Conservation (phyloP, 2,113 vertebrate species). For the Microcebus murinus region DNA sequence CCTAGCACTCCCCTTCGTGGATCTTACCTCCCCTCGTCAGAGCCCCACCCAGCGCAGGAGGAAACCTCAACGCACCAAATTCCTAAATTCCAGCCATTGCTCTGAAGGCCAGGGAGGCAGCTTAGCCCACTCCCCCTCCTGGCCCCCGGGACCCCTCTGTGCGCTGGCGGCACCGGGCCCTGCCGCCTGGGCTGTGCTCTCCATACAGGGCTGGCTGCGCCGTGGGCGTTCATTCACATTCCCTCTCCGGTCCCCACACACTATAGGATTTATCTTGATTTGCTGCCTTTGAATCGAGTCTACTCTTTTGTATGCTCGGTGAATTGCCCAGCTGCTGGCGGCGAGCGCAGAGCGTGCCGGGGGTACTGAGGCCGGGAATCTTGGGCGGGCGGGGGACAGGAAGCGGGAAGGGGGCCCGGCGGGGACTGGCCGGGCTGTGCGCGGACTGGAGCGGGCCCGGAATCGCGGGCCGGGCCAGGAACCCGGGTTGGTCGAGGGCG, state of each 20-base stretch:
- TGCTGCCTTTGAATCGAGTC: conserved; percentile 93
- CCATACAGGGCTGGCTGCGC: background rate
- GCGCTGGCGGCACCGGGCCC: background rate
- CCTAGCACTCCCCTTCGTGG: background rate
- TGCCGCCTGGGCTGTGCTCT: background rate
- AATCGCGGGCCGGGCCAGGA: background rate
- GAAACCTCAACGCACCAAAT: background rate
- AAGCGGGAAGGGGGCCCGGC: conserved; percentile 53
- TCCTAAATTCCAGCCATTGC: background rate
- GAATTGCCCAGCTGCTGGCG: conserved; percentile 89
- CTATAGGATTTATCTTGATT: conserved; percentile 90
- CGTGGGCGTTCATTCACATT: conserved; percentile 41
- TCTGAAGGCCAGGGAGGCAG: background rate
- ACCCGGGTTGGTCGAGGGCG: background rate
- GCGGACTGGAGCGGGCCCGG: background rate
- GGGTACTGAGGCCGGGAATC: conserved; percentile 85
- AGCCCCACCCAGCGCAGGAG: background rate
- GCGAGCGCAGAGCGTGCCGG: conserved; percentile 85
- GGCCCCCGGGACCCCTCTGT: background rate
- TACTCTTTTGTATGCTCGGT: conserved; percentile 92
- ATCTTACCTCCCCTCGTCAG: background rate
- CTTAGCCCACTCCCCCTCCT: background rate
- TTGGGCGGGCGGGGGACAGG: conserved; percentile 52
- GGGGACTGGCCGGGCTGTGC: background rate
- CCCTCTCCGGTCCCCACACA: conserved; percentile 64